Evolutionary conservation across 2,888 invertebrate genomes (phyloP).

Genomic region (Ophioninae sp.): DNA sequence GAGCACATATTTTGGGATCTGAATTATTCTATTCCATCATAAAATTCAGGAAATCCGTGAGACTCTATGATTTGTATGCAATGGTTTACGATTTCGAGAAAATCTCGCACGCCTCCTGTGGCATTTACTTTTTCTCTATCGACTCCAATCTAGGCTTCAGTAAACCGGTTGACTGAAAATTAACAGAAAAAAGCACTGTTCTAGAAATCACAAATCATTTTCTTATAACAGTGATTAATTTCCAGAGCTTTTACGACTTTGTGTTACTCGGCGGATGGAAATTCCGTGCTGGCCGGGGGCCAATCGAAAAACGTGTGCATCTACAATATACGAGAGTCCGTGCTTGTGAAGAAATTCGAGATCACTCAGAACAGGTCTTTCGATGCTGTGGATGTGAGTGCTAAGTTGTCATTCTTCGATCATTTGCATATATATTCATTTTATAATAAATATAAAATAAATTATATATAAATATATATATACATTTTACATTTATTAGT

Average conservation of each 20-base stretch:
- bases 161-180: too few relatives aligned
- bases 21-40: too few relatives aligned
- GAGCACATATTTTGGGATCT: too few relatives aligned
- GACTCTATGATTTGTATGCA: too few relatives aligned
- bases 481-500: too few relatives aligned
- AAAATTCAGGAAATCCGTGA: too few relatives aligned
- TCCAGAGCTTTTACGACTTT: constrained; percentile 94
- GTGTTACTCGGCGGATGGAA: constrained; percentile 97
- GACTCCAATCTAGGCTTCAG: too few relatives aligned
- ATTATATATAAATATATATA: background rate
- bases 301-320: constrained; percentile 97
- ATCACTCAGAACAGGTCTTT: constrained; percentile 97
- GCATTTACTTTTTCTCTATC: too few relatives aligned
- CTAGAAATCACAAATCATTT: background rate
- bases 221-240: constrained; percentile 58
- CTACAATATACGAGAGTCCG: constrained; percentile 91
- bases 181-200: background rate
- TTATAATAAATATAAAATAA: too few relatives aligned
- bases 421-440: background rate
- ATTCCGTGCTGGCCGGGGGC: constrained; percentile 94
- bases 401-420: background rate
- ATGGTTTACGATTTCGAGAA: too few relatives aligned
- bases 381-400: constrained; percentile 94
- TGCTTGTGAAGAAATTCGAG: constrained; percentile 95
- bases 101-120: too few relatives aligned